Evolutionary conservation across 2,888 invertebrate species (phyloP).

Genomic region (Metacarcinus magister): DNA sequence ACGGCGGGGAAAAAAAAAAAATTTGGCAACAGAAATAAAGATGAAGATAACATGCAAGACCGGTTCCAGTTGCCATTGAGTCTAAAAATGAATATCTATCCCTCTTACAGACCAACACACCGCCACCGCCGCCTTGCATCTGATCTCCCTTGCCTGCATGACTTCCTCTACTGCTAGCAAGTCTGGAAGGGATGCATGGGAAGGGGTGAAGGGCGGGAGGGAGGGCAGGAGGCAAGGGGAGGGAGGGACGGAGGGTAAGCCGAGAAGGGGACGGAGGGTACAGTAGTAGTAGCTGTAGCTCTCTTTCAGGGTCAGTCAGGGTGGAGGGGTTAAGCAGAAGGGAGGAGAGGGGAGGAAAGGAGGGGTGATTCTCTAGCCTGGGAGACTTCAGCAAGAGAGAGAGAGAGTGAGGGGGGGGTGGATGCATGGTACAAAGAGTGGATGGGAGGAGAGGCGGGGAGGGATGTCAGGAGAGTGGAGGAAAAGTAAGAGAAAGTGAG

Average conservation of each 20-base stretch:
- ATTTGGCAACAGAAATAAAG: neutral
- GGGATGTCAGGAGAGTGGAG: neutral
- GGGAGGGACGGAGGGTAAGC: neutral
- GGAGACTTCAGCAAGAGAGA: neutral
- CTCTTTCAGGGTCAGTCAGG: conserved; percentile 4
- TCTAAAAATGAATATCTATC: neutral
- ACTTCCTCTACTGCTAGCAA: neutral
- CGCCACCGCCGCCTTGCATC: neutral
- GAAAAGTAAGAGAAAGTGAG: neutral
- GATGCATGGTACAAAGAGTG: neutral
- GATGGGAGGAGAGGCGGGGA: neutral
- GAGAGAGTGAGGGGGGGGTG: conserved; percentile 9
- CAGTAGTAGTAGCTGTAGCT: neutral
- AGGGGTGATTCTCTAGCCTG: neutral
- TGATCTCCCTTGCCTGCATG: conserved; percentile 13
- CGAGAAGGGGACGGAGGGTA: neutral
- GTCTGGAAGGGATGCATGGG: neutral
- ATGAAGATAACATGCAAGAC: neutral
- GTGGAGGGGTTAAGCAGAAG: conserved; percentile 1
- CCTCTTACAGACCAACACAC: neutral
- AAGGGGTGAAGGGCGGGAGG: neutral
- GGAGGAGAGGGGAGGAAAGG: conserved; percentile 27
- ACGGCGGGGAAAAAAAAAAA: neutral
- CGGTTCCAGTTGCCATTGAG: neutral
- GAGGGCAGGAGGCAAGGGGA: neutral